Evolutionary conservation across 2,888 invertebrate genomes (phyloP).

Genomic region (Pyrocoelia pectoralis): DNA sequence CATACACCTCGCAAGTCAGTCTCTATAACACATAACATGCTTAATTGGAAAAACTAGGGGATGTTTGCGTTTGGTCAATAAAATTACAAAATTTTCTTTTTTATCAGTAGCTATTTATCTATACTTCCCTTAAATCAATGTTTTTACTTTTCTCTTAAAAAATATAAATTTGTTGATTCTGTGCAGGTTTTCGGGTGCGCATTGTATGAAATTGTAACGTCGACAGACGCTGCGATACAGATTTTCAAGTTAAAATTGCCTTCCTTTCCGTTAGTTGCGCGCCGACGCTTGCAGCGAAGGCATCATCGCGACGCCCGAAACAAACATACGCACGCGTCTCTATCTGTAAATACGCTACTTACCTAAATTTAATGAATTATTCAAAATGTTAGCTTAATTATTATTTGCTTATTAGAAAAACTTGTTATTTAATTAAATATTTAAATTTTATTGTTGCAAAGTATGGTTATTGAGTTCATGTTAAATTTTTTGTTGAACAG

Average conservation of each 20-base stretch:
- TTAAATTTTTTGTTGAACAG: conserved; percentile 13
- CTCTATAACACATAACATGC: too few relatives aligned
- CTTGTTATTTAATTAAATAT: conserved; percentile 32
- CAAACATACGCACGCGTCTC: conserved; percentile 29
- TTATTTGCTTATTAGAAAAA: conserved; percentile 12
- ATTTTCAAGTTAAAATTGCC: conserved; percentile 33
- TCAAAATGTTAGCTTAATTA: conserved; percentile 29
- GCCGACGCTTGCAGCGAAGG: conserved; percentile 45
- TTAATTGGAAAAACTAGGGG: too few relatives aligned
- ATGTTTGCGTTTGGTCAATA: too few relatives aligned
- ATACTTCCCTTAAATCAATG: neutral
- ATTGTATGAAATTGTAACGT: conserved; percentile 34
- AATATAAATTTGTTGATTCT: neutral
- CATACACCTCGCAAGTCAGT: too few relatives aligned
- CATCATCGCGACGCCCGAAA: conserved; percentile 43
- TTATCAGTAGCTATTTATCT: neutral
- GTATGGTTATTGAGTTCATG: neutral
- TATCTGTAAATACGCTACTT: conserved; percentile 21
- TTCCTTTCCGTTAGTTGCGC: conserved; percentile 46
- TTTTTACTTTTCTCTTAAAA: neutral
- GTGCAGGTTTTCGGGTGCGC: conserved; percentile 35
- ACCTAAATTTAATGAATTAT: conserved; percentile 31
- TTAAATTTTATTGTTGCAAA: conserved; percentile 21
- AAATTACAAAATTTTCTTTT: too few relatives aligned
- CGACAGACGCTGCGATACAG: conserved; percentile 34